Base-by-base conservation (phyloP, 1,140 invertebrate species). In the Cecropterus lyciades region DNA sequence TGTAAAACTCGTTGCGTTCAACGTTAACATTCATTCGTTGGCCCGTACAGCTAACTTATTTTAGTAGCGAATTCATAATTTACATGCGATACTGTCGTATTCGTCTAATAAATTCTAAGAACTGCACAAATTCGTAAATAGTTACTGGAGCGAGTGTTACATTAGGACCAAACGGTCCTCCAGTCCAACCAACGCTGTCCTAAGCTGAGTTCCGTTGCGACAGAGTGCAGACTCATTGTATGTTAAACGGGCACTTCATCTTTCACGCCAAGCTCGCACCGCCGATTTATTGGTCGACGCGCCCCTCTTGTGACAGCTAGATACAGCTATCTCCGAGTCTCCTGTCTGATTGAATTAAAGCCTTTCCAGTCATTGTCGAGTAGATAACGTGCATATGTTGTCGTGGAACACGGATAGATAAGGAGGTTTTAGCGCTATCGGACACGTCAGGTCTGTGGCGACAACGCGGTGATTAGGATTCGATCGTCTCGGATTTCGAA, bases 231-330 rank as follows among this genome's bases (percentile, higher is more conserved):
- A 82, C 79, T 88, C 85, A 91, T 91, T 91, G 88, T 91, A 91
- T 91, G 88, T 89, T 87, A 91, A 91, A 77, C 85, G 88, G 75
- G 84, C 81, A 89, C 87, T 91, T 83, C 88, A 83, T 91, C 88
- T 89, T 85, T 88, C 82, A 84, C 80, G 84, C 76, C 71, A 65
- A 70, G 79, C 80, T 77, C 73, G 75, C 70, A 77, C 80, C 70
- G 83, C 67, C 78, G 84, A 91, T 91, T 91, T 91, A 91, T 91
- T 84, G 70, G 80, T 64, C 69, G 84, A 77, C 85, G 73, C 85
- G 84, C 86, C 88, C 85, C 84, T 81, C 77, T 77, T 75, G 86
- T 84, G 84, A 84, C 86, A 84, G 73, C 72, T 72, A 80, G 77
- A 82, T 79, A 84, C 78, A 75, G 69, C 75, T 82, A 85, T 86